These are phyloP conservation scores for Acronicta leporina DNA, from an alignment of 2,888 invertebrate genomes.

Conservation along the genomic window DNA sequence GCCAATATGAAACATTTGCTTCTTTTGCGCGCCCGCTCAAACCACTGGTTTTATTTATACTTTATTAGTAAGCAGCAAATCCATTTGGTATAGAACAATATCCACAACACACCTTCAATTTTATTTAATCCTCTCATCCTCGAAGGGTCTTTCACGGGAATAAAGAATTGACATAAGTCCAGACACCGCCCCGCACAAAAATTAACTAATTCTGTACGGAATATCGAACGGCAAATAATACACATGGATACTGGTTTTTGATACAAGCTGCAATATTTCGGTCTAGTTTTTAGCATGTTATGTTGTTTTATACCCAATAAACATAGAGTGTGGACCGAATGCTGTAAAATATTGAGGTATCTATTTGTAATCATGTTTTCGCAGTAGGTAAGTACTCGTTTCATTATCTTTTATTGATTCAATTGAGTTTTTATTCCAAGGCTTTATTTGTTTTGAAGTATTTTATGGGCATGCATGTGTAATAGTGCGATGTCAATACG, in stretches of 20 bases:
- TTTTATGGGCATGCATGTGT: conserved; percentile 5
- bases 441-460: conserved; percentile 8
- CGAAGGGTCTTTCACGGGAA: too few species aligned
- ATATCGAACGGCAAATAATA: conserved; percentile 20
- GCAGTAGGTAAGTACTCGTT: conserved; percentile 21
- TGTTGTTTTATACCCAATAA: conserved; percentile 23
- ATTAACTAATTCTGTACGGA: too few species aligned
- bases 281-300: conserved; percentile 28
- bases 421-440: conserved; percentile 14
- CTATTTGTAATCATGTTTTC: conserved; percentile 11
- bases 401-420: conserved; percentile 29
- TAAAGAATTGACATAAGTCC: too few species aligned
- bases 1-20: too few species aligned
- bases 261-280: conserved; percentile 33
- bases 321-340: conserved; percentile 7
- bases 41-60: not conserved
- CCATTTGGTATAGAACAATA: not conserved
- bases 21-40: conserved; percentile 43
- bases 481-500: conserved; percentile 5
- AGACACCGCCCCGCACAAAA: too few species aligned
- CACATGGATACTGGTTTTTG: conserved; percentile 35
- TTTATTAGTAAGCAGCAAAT: not conserved
- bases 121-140: too few species aligned
- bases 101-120: not conserved
- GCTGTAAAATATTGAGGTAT: conserved; percentile 16